phyloP scores from a whole-genome alignment of 2,797 vertebrate genomes.

The Cyclura pinguis region DNA sequence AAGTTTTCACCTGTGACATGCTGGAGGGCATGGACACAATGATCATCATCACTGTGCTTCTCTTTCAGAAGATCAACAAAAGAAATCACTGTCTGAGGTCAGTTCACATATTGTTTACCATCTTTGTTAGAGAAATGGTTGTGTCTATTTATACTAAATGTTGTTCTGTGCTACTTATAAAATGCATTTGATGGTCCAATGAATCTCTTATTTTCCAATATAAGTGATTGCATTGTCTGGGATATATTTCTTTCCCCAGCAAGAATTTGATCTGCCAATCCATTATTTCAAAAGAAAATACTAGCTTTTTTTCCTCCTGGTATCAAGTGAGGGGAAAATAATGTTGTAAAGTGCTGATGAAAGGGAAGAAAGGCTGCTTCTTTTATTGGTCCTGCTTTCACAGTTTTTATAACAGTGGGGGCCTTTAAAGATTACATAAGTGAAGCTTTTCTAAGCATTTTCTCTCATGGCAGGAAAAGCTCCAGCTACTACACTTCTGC shows the following conservation, averaged over 20 bases:
- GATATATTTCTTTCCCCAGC: neutral
- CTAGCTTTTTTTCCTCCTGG: neutral
- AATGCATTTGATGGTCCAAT: neutral
- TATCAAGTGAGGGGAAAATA: conserved; percentile 2
- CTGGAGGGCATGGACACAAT: neutral
- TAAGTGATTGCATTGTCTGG: neutral
- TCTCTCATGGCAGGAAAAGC: neutral
- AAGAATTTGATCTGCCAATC: neutral
- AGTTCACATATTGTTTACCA: conserved; percentile 10
- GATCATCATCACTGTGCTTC: neutral
- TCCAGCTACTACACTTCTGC: neutral
- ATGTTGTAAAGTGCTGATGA: neutral
- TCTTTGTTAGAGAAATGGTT: neutral
- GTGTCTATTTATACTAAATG: neutral
- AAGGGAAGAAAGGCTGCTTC: neutral
- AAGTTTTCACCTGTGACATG: no score
- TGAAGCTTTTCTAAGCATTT: neutral
- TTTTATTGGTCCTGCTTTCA: neutral
- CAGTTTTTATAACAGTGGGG: neutral
- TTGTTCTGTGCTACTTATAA: neutral
- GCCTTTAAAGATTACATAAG: neutral
- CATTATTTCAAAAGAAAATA: neutral
- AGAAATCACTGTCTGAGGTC: neutral
- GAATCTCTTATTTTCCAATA: neutral
- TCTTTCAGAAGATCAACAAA: neutral